Conservation (phyloP, 2,113 vertebrate species). For the Anoura caudifer region DNA sequence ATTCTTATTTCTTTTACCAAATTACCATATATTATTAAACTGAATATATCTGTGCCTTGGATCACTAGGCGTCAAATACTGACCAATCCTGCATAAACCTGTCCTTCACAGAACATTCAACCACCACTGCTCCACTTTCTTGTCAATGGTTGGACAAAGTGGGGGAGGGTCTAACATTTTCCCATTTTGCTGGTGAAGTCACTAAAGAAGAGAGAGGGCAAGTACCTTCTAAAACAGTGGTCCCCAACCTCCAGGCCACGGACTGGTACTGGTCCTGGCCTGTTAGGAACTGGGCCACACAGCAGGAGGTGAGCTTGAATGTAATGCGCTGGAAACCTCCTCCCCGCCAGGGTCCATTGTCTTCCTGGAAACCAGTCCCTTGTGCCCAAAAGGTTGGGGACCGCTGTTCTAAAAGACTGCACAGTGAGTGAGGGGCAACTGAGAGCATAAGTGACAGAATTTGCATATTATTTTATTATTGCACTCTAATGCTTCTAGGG, state of each 20-base stretch:
- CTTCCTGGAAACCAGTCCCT: too few species aligned
- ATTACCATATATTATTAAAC: neutral
- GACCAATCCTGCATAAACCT: neutral
- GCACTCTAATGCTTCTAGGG: neutral
- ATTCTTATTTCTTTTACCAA: neutral
- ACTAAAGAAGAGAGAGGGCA: neutral
- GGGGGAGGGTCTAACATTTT: neutral
- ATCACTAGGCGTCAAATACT: neutral
- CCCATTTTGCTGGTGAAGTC: neutral
- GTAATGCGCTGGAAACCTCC: too few species aligned
- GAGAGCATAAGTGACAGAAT: neutral
- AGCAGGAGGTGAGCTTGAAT: too few species aligned
- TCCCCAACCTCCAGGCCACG: too few species aligned
- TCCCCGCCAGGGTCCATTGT: too few species aligned
- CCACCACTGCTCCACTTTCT: neutral
- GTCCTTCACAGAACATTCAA: neutral
- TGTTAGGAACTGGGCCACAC: too few species aligned
- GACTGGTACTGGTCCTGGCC: too few species aligned
- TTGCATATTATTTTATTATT: neutral
- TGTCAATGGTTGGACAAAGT: neutral
- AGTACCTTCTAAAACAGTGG: neutral
- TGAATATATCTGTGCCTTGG: neutral
- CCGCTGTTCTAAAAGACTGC: neutral
- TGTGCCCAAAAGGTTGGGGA: too few species aligned
- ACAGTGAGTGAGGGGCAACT: neutral